A percentile compares a stretch with the other conserved stretches of the same genome.
Conservation (phyloP, 1,140 invertebrate species). For the Charaxes varanes region DNA sequence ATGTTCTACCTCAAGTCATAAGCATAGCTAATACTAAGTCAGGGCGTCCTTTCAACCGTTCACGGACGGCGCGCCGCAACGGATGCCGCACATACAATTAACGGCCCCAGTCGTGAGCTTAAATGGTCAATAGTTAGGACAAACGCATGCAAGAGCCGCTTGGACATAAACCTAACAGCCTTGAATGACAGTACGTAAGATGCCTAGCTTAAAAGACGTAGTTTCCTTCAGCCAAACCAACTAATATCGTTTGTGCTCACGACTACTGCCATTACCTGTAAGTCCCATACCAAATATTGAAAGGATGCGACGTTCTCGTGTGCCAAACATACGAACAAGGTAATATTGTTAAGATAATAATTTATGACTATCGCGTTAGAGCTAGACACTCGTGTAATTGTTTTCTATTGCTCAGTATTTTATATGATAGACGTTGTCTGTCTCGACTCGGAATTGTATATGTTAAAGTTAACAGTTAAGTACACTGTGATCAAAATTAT, state of each 20-base stretch:
- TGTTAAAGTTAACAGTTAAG: conserved; percentile 72
- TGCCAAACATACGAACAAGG: conserved; percentile 66
- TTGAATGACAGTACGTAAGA: too few species aligned
- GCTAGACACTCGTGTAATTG: conserved; percentile 55
- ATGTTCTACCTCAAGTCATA: conserved; percentile 70
- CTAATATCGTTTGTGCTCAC: too few species aligned
- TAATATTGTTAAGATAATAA: conserved; percentile 65
- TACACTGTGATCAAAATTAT: conserved; percentile 73
- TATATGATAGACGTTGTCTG: conserved; percentile 53
- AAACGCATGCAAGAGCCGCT: too few species aligned
- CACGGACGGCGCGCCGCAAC: conserved; percentile 14
- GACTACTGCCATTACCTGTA: conserved; percentile 11
- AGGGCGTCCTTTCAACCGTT: conserved; percentile 47
- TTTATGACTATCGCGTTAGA: conserved; percentile 57
- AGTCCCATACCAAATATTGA: conserved; percentile 60
- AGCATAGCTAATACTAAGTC: conserved; percentile 49
- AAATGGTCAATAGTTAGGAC: too few species aligned
- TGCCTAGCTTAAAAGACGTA: too few species aligned
- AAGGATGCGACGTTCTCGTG: conserved; percentile 52
- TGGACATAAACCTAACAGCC: too few species aligned
- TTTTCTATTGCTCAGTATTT: conserved; percentile 73
- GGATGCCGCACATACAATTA: too few species aligned
- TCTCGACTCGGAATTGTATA: conserved; percentile 68
- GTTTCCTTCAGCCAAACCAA: too few species aligned
- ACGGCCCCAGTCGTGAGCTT: too few species aligned